Evolutionary conservation across 2,113 vertebrate species (phyloP).

Genomic region (Lophius piscatorius): DNA sequence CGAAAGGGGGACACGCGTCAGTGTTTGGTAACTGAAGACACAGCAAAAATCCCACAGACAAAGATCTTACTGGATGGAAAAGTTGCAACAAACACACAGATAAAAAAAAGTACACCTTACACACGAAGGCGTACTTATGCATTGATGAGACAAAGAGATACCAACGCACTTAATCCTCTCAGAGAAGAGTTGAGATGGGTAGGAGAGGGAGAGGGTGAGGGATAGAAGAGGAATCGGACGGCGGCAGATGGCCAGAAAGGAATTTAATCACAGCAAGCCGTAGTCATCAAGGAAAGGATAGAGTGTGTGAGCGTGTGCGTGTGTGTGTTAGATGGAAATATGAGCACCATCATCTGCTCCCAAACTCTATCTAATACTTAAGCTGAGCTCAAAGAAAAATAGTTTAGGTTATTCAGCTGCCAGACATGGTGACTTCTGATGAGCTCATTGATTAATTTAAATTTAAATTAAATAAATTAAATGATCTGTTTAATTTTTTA

Average conservation of each 20-base stretch:
- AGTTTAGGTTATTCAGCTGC: too few relatives aligned
- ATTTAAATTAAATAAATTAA: too few relatives aligned
- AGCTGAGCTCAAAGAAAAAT: too few relatives aligned
- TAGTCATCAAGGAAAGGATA: too few relatives aligned
- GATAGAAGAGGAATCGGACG: conserved; percentile 45
- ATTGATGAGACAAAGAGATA: conserved; percentile 67
- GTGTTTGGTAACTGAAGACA: conserved; percentile 40
- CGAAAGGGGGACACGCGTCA: conserved; percentile 56
- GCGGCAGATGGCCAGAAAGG: conserved; percentile 80
- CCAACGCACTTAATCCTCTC: conserved; percentile 79
- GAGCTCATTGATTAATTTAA: too few relatives aligned
- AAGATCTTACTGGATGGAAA: conserved; percentile 50
- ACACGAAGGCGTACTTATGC: too few relatives aligned
- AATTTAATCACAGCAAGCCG: conserved; percentile 63
- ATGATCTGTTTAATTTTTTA: too few relatives aligned
- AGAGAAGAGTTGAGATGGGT: conserved; percentile 62
- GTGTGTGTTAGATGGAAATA: neutral
- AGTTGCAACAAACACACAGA: conserved; percentile 46
- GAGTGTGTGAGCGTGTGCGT: neutral
- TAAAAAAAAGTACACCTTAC: too few relatives aligned
- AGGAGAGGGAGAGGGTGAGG: conserved; percentile 41
- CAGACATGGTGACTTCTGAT: too few relatives aligned
- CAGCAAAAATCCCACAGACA: conserved; percentile 39
- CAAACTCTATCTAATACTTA: too few relatives aligned
- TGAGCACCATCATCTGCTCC: too few relatives aligned